phyloP scores from a whole-genome alignment of 2,888 invertebrate genomes.

The Drosophila hamatofila region DNA sequence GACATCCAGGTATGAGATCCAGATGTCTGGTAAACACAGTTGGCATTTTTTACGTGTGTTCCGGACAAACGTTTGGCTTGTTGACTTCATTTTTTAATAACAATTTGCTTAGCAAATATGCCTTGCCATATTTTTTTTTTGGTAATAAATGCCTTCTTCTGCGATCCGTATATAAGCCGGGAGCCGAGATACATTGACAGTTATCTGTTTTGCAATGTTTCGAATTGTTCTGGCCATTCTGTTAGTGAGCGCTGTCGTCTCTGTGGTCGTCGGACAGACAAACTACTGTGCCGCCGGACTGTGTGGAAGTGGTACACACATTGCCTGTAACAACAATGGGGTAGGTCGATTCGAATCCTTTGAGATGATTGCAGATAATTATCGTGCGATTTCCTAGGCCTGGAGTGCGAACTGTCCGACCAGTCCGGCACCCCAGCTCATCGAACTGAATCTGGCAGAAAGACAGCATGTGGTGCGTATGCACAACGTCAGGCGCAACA shows the following conservation, averaged over 20 bases:
- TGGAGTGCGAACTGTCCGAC: constrained; percentile 46
- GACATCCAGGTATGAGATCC: not conserved
- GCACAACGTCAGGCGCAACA: constrained; percentile 50
- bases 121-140: constrained; percentile 14
- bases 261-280: constrained; percentile 12
- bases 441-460: not conserved
- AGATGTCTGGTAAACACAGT: constrained; percentile 16
- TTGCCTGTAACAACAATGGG: constrained; percentile 55
- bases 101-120: constrained; percentile 14
- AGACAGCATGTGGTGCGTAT: constrained; percentile 6
- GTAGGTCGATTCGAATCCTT: constrained; percentile 24
- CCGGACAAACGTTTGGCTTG: constrained; percentile 7
- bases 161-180: constrained; percentile 40
- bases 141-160: not conserved
- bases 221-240: constrained; percentile 31
- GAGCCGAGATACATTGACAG: not conserved
- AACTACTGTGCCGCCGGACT: constrained; percentile 48
- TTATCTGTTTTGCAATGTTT: constrained; percentile 29
- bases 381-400: constrained; percentile 17
- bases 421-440: constrained; percentile 31
- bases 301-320: constrained; percentile 40
- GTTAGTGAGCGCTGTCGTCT: constrained; percentile 6
- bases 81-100: constrained; percentile 8
- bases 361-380: no score
- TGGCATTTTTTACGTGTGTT: constrained; percentile 10